Conservation (phyloP, 2,797 vertebrate genomes). For the Cichlasoma orientale region DNA sequence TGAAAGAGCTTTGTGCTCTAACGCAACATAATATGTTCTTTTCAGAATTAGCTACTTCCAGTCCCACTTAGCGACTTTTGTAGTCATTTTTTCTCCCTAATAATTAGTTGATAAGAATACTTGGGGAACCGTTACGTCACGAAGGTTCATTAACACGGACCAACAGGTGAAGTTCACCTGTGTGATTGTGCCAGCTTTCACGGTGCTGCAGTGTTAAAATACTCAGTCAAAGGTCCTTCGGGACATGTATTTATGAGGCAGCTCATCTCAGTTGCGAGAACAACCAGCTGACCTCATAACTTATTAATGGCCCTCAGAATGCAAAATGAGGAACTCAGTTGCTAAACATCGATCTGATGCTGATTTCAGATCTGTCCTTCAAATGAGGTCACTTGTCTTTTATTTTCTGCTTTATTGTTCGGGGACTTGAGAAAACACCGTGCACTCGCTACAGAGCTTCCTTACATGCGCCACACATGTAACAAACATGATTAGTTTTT, state of each 20-base stretch:
- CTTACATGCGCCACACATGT: background rate
- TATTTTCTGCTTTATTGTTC: conserved; percentile 22
- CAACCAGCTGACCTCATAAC: conserved; percentile 37
- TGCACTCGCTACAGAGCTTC: background rate
- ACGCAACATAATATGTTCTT: background rate
- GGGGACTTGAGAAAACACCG: conserved; percentile 4
- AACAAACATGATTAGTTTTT: background rate
- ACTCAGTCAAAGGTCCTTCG: conserved; percentile 20
- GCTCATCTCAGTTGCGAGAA: conserved; percentile 28
- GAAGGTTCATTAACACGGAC: background rate
- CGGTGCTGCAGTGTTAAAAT: background rate
- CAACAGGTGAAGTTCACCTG: conserved; percentile 40
- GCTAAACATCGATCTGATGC: conserved; percentile 26
- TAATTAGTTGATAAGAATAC: background rate
- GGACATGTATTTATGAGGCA: conserved; percentile 45
- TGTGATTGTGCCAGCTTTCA: background rate
- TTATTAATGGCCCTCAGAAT: conserved; percentile 54
- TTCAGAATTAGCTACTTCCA: background rate
- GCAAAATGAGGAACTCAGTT: conserved; percentile 22
- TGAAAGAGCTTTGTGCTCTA: background rate
- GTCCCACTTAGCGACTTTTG: background rate
- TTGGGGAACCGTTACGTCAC: background rate
- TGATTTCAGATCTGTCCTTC: conserved; percentile 41
- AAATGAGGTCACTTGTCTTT: conserved; percentile 15
- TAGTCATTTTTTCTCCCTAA: background rate